Conservation (phyloP, 2,113 vertebrate genomes). For the Toxostoma redivivum region DNA sequence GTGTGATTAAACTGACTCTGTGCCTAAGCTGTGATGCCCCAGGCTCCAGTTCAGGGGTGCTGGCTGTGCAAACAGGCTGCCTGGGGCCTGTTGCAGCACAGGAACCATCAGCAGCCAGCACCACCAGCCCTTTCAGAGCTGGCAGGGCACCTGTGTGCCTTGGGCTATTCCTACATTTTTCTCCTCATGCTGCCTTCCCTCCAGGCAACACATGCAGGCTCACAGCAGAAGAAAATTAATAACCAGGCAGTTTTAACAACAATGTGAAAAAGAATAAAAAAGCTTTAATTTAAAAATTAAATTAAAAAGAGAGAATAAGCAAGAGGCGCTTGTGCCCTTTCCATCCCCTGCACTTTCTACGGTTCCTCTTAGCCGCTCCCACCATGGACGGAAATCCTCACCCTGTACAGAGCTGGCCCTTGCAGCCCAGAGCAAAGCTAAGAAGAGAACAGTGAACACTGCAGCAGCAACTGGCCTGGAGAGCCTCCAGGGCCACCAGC, state of each 20-base stretch:
- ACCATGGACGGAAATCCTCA: constrained; percentile 2
- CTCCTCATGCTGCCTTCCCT: background rate
- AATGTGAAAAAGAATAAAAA: constrained; percentile 58
- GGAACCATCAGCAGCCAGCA: background rate
- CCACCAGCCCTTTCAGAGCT: background rate
- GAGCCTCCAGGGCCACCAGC: constrained; percentile 17
- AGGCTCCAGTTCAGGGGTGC: background rate
- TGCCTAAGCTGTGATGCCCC: fast-evolving
- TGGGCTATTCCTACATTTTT: no score
- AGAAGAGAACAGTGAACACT: background rate
- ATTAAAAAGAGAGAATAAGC: constrained; percentile 66
- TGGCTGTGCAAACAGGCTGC: background rate
- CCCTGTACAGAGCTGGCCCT: background rate
- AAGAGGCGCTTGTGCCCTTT: constrained; percentile 29
- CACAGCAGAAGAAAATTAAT: background rate
- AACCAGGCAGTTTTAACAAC: background rate
- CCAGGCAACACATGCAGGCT: fast-evolving
- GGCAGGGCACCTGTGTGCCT: fast-evolving
- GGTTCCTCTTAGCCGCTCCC: background rate
- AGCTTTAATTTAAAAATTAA: constrained; percentile 71
- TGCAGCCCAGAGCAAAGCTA: background rate
- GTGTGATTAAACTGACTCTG: background rate
- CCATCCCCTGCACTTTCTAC: background rate
- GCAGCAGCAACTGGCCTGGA: constrained; percentile 22
- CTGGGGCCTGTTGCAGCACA: fast-evolving